Evolutionary conservation across 2,888 invertebrate genomes (phyloP).

Genomic region (Sarcophaga subvicina): DNA sequence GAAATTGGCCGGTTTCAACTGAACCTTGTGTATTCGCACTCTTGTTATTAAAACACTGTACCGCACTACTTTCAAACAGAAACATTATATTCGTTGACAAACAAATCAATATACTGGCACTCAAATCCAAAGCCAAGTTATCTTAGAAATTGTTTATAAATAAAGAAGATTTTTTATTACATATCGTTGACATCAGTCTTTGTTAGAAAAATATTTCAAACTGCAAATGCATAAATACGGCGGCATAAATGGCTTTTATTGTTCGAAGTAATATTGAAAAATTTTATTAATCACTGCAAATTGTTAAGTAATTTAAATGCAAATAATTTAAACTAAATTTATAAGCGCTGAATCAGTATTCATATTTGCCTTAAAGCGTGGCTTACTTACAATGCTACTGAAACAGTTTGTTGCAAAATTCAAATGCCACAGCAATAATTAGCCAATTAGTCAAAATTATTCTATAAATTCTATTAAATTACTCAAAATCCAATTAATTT

Average conservation of each 20-base stretch:
- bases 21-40: no score
- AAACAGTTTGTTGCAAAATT: constrained; percentile 1
- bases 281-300: not conserved
- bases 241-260: not conserved
- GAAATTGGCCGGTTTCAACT: no score
- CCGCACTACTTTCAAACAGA: no score
- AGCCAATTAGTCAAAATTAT: constrained; percentile 36
- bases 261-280: not conserved
- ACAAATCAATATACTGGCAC: no score
- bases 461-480: constrained; percentile 31
- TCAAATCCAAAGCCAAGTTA: no score
- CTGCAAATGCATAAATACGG: no score
- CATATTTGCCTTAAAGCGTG: not conserved
- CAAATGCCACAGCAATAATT: not conserved
- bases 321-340: not conserved
- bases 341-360: not conserved
- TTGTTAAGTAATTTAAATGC: not conserved
- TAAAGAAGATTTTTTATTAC: no score
- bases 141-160: no score
- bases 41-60: no score
- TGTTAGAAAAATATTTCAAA: no score
- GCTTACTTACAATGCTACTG: not conserved
- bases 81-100: no score
- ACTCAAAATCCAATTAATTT: constrained; percentile 20
- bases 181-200: no score